phyloP scores from a whole-genome alignment of 1,140 invertebrate species.

The Drosophila saltans region DNA sequence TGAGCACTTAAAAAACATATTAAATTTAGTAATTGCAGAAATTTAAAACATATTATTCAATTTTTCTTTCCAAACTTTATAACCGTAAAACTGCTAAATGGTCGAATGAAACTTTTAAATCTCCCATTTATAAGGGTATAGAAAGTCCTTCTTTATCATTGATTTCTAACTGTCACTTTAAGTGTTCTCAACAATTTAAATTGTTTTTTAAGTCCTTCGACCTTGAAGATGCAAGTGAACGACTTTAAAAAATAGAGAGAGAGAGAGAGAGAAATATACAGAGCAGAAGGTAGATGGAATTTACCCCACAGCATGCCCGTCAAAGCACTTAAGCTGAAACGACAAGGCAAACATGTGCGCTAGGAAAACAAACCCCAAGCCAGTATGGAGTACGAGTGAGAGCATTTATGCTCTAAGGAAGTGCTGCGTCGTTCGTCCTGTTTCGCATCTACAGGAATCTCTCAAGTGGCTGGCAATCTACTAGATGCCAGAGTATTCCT shows the following conservation, averaged over 20 bases:
- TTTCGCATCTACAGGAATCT: not conserved
- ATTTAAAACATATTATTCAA: too few relatives aligned
- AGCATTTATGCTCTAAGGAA: not conserved
- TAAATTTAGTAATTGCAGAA: too few relatives aligned
- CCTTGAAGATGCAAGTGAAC: constrained; percentile 46
- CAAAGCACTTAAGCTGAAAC: constrained; percentile 51
- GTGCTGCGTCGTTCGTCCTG: not conserved
- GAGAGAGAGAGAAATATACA: constrained; percentile 6
- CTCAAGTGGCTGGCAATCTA: constrained; percentile 48
- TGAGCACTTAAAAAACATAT: too few relatives aligned
- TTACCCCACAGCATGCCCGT: not conserved
- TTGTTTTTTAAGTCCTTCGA: constrained; percentile 27
- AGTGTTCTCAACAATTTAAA: constrained; percentile 25
- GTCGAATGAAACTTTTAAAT: not conserved
- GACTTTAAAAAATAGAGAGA: constrained; percentile 36
- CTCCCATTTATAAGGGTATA: not conserved
- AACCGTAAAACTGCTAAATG: too few relatives aligned
- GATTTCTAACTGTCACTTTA: not conserved
- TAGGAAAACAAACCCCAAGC: constrained; percentile 28
- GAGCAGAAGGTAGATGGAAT: not conserved
- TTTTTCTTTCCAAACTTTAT: too few relatives aligned
- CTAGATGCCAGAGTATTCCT: constrained; percentile 16
- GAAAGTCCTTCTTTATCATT: not conserved
- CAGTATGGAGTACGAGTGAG: constrained; percentile 10
- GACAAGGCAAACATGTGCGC: constrained; percentile 61